Conservation (phyloP, 2,797 vertebrate genomes). For the Enteromius thamalakanensis region DNA sequence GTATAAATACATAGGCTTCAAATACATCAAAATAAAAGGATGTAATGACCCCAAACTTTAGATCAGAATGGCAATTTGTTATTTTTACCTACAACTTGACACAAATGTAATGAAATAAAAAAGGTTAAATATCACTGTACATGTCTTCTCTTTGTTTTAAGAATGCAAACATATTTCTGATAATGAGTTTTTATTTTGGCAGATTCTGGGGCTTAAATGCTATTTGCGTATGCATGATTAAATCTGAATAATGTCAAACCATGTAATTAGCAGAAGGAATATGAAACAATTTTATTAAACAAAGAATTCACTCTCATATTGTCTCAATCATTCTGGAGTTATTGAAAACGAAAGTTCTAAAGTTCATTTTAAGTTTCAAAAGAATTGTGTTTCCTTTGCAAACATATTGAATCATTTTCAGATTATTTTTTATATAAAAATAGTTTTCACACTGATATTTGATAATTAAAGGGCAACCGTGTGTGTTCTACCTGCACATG, state of each 20-base stretch:
- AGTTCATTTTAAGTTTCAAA: slow-evolving; percentile 34
- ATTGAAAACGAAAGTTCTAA: background rate
- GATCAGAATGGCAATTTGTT: background rate
- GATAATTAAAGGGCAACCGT: slow-evolving; percentile 13
- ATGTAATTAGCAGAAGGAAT: slow-evolving; percentile 24
- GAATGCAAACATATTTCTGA: slow-evolving; percentile 7
- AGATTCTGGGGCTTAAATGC: background rate
- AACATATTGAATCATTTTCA: background rate
- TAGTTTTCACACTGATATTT: background rate
- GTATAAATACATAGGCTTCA: too few relatives aligned
- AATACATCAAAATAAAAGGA: background rate
- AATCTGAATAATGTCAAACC: slow-evolving; percentile 38
- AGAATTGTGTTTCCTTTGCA: background rate
- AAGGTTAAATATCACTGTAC: background rate
- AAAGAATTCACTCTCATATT: slow-evolving; percentile 7
- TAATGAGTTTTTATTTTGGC: slow-evolving; percentile 30
- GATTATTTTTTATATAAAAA: too few relatives aligned
- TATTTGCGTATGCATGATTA: slow-evolving; percentile 37
- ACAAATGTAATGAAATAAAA: background rate
- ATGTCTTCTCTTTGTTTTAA: slow-evolving; percentile 34
- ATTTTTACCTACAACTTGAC: background rate
- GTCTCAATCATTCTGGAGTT: background rate
- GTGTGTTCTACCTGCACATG: background rate
- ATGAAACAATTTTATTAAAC: slow-evolving; percentile 12
- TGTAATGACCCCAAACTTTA: background rate